Evolutionary conservation across 2,113 vertebrate genomes (phyloP), one percentile per base, ranked within the genome.

Genomic region (Chloropsis hardwickii): DNA sequence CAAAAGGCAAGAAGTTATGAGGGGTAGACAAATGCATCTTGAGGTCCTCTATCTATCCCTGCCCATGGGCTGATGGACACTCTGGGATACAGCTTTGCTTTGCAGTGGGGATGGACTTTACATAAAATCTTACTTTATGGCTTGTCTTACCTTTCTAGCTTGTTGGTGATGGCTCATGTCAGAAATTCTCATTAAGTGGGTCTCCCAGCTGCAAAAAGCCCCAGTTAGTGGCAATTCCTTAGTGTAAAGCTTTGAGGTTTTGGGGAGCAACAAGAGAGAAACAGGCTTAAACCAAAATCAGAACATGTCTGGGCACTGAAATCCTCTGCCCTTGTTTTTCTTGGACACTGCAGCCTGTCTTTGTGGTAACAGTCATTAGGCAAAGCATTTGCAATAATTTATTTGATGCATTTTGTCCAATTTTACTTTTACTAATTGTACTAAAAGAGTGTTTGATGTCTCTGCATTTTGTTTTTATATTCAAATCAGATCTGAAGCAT

Each of bases 351-450:
- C 24, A 67, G n/a, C 28, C 2, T 31, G 33, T 65, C 83, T 93
- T 92, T 95, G 86, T 87, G 86, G 86, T 72, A 57, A 45, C 70
- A 79, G 62, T 71, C 69, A 86, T 86, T 78, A 91, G 76, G 56
- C 76, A 86, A 90, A 83, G 74, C 53, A 81, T 87, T 94, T 89
- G 53, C 57, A 89, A 37, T 92, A 79, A 86, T 87, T 94, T 79
- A 72, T 92, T 86, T 82, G 37, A 64, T 77, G 20, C 51, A 65
- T 94, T 95, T 91, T 87, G 81, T 71, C 70, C 87, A 29, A 79
- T 95, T 88, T 88, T 88, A 37, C 56, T 94, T 33, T 54, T 73
- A 11, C 45, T 90, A 90, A 92, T 94, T 93, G 51, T 48, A 27
- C 50, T 58, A 61, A 65, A 80, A 27, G 62, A 69, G 22, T 74